phyloP scores from a whole-genome alignment of 1,140 invertebrate genomes.

The Helicoverpa zea region DNA sequence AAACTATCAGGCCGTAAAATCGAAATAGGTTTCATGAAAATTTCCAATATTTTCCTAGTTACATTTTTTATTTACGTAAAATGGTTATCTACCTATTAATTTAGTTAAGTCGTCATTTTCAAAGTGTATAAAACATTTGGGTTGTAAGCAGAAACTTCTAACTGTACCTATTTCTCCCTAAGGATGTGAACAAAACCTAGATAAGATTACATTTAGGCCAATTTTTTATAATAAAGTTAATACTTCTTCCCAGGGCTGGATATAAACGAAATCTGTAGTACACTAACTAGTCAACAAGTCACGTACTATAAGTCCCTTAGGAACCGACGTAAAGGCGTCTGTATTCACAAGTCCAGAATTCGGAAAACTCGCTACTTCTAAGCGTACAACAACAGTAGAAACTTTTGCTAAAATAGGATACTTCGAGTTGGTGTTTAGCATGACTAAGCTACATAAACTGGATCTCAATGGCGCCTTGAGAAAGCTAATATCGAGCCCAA shows the following conservation, averaged over 20 bases:
- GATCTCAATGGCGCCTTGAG: not conserved
- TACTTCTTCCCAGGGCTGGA: constrained; percentile 1
- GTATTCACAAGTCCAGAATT: constrained; percentile 28
- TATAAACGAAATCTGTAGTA: constrained; percentile 36
- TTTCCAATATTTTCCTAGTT: not conserved
- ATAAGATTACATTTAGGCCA: not conserved
- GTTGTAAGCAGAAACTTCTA: too few relatives aligned
- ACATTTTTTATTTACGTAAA: too few relatives aligned
- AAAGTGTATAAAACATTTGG: too few relatives aligned
- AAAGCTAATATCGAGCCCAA: constrained; percentile 6
- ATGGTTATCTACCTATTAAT: too few relatives aligned
- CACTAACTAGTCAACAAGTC: constrained; percentile 31
- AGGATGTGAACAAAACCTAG: not conserved
- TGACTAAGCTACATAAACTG: constrained; percentile 8
- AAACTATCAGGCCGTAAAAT: constrained; percentile 19
- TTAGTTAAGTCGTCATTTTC: too few relatives aligned
- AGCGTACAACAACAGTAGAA: constrained; percentile 35
- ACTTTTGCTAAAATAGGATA: constrained; percentile 38
- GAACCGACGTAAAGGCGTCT: constrained; percentile 7
- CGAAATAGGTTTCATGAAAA: constrained; percentile 21
- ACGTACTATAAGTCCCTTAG: constrained; percentile 37
- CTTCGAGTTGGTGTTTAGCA: constrained; percentile 16
- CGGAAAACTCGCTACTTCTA: constrained; percentile 38
- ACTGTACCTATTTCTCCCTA: not conserved
- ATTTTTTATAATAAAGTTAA: constrained; percentile 13